A percentile compares a stretch with the other conserved stretches of the same genome.
Conservation (phyloP, 2,797 vertebrate genomes). For the Microctenopoma steveboyesi region DNA sequence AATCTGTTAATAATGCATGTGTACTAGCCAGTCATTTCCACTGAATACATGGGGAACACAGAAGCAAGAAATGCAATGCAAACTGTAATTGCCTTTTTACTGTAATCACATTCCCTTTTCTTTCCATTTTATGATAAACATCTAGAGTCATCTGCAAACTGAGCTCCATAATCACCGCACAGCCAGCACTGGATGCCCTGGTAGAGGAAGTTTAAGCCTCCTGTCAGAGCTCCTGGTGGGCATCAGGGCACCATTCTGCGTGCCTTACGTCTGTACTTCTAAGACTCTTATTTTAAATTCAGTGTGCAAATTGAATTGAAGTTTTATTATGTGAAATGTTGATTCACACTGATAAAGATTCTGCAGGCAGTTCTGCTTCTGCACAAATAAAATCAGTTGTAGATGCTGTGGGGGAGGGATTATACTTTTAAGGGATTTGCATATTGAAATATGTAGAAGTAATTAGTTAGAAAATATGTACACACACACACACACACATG, state of each 20-base stretch:
- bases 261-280: conserved; percentile 11
- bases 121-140: not conserved
- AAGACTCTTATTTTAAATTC: conserved; percentile 22
- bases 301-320: conserved; percentile 14
- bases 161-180: conserved; percentile 17
- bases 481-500: conserved; percentile 22
- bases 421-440: conserved; percentile 46
- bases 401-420: not conserved
- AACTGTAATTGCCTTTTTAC: not conserved
- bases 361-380: conserved; percentile 24
- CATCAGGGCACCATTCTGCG: conserved; percentile 13
- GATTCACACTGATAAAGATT: conserved; percentile 40
- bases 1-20: conserved; percentile 76
- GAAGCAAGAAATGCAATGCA: conserved; percentile 11
- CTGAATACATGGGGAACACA: conserved; percentile 52
- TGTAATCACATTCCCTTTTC: not conserved
- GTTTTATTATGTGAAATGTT: conserved; percentile 13
- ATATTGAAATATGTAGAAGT: conserved; percentile 60
- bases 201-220: conserved; percentile 27
- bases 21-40: conserved; percentile 28
- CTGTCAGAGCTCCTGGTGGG: conserved; percentile 33
- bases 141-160: conserved; percentile 18
- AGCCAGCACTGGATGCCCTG: conserved; percentile 17
- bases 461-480: conserved; percentile 52
- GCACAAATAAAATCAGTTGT: conserved; percentile 29